These are phyloP conservation scores for Mya arenaria DNA, from an alignment of 1,140 invertebrate genomes.

Conservation along the genomic window DNA sequence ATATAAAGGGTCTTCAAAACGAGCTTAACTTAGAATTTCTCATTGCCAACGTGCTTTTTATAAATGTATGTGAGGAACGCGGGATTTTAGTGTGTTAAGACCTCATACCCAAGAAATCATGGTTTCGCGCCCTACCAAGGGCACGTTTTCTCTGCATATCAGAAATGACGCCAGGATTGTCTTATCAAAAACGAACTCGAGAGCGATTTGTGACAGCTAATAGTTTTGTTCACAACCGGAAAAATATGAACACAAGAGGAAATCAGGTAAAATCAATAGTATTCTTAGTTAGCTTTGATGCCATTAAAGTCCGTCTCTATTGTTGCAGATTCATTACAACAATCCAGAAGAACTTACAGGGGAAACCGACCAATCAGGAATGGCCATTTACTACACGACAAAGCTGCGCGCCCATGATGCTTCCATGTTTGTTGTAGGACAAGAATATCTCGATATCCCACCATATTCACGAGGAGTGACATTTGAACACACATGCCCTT, in stretches of 20 bases:
- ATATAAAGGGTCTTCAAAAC: too few species aligned
- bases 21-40: too few species aligned
- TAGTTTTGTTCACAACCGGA: neutral
- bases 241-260: neutral
- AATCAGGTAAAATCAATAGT: neutral
- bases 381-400: slow-evolving; percentile 59
- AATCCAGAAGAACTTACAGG: slow-evolving; percentile 57
- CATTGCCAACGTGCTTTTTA: too few species aligned
- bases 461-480: slow-evolving; percentile 29
- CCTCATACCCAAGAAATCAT: too few species aligned
- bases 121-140: too few species aligned
- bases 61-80: too few species aligned
- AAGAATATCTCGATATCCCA: slow-evolving; percentile 59
- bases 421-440: slow-evolving; percentile 58
- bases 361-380: slow-evolving; percentile 62
- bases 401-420: slow-evolving; percentile 45
- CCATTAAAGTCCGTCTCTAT: neutral
- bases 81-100: too few species aligned
- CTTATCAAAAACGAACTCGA: neutral
- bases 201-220: neutral
- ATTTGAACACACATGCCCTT: slow-evolving; percentile 42
- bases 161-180: neutral
- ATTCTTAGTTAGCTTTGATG: neutral
- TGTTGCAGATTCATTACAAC: slow-evolving; percentile 66
- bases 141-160: neutral